Percentiles rank a stretch among this genome's conserved stretches.
Conservation (phyloP, 2,113 vertebrate genomes). For the Macrotus californicus region DNA sequence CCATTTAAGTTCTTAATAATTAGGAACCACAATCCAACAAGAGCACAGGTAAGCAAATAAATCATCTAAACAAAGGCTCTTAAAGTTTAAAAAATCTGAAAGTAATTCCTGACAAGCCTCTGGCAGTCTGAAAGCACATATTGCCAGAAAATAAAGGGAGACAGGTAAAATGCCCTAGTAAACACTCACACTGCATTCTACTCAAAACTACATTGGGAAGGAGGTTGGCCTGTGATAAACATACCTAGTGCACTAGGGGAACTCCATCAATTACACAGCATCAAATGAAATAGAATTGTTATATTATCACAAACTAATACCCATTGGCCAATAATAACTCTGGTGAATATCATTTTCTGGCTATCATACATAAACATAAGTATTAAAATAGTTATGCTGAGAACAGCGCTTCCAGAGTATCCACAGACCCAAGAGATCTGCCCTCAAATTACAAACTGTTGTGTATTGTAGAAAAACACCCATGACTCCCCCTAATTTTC, state of each 20-base stretch:
- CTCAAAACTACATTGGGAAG: not conserved
- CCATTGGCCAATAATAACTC: not conserved
- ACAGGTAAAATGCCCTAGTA: not conserved
- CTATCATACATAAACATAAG: not conserved
- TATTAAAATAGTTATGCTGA: not conserved
- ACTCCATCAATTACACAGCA: not conserved
- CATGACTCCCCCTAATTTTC: not conserved
- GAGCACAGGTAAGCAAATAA: not conserved
- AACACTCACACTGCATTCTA: not conserved
- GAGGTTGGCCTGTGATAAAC: not conserved
- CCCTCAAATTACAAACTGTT: not conserved
- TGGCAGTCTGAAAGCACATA: not conserved
- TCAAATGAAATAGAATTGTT: not conserved
- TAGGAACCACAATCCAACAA: not conserved
- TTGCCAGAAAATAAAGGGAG: not conserved
- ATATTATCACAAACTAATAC: not conserved
- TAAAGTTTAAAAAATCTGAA: not conserved
- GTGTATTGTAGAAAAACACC: not conserved
- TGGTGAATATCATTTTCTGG: not conserved
- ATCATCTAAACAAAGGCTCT: not conserved
- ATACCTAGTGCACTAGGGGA: not conserved
- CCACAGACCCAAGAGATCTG: not conserved
- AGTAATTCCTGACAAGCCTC: not conserved
- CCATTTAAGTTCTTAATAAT: not conserved
- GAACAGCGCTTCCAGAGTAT: not conserved